Evolutionary conservation across 2,113 vertebrate species (phyloP), one percentile per base, ranked within the genome.

Genomic region (Saccopteryx bilineata): DNA sequence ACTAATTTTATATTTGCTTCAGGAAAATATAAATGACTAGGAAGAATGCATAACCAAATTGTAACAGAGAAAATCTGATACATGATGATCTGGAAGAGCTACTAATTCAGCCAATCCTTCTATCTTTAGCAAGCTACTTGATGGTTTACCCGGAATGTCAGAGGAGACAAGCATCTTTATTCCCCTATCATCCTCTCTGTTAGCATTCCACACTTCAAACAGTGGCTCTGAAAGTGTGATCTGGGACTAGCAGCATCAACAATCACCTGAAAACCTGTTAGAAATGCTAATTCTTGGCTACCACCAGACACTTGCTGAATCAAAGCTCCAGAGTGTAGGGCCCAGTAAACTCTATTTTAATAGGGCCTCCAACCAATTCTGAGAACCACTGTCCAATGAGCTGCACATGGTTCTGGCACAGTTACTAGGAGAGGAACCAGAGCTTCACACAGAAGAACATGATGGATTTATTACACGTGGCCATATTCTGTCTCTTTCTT

Each of bases 1-100:
- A 63, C 18, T 92, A 58, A 90, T 69, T 91, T 89, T 71, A 54
- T 78, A 56, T 81, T 89, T 95, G 54, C n/a, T 65, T 91, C 66
- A 48, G 33, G 12, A 21, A 74, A 46, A 81, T 12, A 86, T 65
- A 75, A 92, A 71, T 46, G 28, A 75, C 17, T 60, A 76, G 17
- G 48, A 96, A 95, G 28, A 71, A 33, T 54, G 48, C 56, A 54
- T 85, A 80, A 63, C 2, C 46, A 76, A 91, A 63, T 33, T 4
- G 21, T 84, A n/a, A 23, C 31, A 74, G 24, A 74, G 17, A 2
- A 61, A 74, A 81, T 58, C 54, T 80, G 14, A 50, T 24, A 60
- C 31, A 72, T 5, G 2, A 61, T 71, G 61, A 93, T 56, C 50
- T n/a, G 5, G 13, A 28, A 50, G 17, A 5, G 33, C 15, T 26